Percentiles rank a stretch among this genome's conserved stretches.
Evolutionary conservation across 2,113 vertebrate genomes (phyloP).

Genomic region (Verasper variegatus): DNA sequence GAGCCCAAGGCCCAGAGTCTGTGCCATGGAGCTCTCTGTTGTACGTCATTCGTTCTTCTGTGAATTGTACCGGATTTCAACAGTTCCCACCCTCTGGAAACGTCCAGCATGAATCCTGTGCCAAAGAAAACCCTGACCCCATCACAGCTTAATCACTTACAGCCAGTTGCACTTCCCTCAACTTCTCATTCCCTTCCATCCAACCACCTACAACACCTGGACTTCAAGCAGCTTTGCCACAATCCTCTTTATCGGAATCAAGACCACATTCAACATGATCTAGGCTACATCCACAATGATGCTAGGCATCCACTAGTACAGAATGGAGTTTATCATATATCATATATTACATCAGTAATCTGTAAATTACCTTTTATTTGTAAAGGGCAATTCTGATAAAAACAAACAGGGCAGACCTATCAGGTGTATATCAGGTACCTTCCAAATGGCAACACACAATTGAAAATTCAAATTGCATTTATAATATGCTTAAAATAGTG

Average conservation of each 20-base stretch:
- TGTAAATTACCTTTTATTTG: neutral
- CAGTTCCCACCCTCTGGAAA: neutral
- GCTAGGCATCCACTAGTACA: no score
- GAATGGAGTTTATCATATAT: neutral
- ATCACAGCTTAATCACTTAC: neutral
- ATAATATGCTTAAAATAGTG: neutral
- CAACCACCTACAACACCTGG: no score
- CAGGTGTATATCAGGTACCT: no score
- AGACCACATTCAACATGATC: neutral
- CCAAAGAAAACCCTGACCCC: neutral
- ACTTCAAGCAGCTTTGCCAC: neutral
- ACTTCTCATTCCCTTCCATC: neutral
- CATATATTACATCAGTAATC: neutral
- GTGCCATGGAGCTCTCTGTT: neutral
- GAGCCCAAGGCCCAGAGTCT: neutral
- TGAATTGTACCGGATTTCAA: neutral
- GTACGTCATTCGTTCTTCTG: neutral
- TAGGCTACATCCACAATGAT: neutral
- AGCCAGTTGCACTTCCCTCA: neutral
- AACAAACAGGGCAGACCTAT: neutral
- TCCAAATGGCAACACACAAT: neutral
- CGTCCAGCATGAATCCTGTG: neutral
- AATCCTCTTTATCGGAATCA: neutral
- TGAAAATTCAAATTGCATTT: neutral
- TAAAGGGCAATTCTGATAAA: no score